phyloP scores from a whole-genome alignment of 2,797 vertebrate genomes.

The Onychomys torridus region DNA sequence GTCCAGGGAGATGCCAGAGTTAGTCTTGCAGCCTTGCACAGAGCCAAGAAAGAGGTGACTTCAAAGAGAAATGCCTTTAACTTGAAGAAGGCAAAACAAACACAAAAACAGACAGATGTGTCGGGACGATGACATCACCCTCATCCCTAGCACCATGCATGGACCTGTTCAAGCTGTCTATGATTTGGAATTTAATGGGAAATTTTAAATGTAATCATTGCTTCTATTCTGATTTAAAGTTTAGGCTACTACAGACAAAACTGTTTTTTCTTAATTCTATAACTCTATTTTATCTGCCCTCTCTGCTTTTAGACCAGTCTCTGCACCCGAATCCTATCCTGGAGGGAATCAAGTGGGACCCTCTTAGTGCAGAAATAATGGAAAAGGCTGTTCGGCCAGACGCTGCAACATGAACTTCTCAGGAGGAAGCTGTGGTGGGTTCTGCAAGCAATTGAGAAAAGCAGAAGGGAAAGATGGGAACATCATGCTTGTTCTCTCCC shows the following conservation, averaged over 20 bases:
- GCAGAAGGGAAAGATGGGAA: neutral
- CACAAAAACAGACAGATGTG: neutral
- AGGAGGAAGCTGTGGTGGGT: neutral
- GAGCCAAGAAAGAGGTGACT: neutral
- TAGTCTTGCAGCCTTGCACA: neutral
- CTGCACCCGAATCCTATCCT: neutral
- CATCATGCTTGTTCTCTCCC: too few species aligned
- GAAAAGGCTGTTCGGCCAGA: neutral
- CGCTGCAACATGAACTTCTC: neutral
- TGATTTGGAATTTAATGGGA: neutral
- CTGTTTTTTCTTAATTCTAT: neutral
- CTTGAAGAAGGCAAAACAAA: neutral
- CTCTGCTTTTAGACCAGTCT: neutral
- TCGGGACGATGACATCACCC: neutral
- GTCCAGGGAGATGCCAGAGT: neutral
- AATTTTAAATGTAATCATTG: neutral
- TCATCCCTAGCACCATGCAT: neutral
- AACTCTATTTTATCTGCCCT: conserved; percentile 32
- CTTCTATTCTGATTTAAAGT: conserved; percentile 11
- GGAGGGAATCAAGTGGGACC: neutral
- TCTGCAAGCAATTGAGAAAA: neutral
- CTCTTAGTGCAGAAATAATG: neutral
- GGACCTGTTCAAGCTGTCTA: neutral
- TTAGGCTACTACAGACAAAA: neutral
- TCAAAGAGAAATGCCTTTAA: neutral